Evolutionary conservation across 2,888 invertebrate genomes (phyloP), one percentile per base, ranked within the genome.

Genomic region (Acleris literana): DNA sequence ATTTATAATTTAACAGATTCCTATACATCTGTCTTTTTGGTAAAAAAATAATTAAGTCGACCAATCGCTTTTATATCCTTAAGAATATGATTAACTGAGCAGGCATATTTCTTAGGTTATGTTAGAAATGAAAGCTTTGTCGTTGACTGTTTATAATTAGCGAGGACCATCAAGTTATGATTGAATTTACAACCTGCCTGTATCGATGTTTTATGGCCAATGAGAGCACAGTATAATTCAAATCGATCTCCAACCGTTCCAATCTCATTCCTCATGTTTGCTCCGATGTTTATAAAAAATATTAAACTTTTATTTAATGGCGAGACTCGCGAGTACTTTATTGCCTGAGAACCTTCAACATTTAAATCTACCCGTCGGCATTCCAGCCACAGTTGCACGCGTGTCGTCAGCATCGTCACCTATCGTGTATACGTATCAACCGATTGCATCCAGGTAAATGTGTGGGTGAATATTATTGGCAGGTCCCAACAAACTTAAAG

Each of bases 381-480:
- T 82, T 82, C 80, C 77, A 72, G 77, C 70, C 77, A 76, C 74
- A 75, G 77, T 83, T 77, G 76, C 82, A 75, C 77, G 77, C 81
- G 78, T 82, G 77, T 82, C 79, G 82, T 84, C 82, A 78, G 74
- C 79, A 83, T 84, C 81, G 77, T 82, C 81, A 82, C 80, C 76
- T 82, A 82, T 77, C 72, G 73, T 73, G 72, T 76, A 46, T 17
- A 55, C 20, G 55, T 55, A 55, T 43, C 39, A 55, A 39, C 43
- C 39, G 84, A 87, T 84, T 86, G 82, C 84, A 79, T 79, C 72
- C 82, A 82, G 76, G 80, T 83, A 55, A 22, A 76, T 87, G 91
- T 89, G 90, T 90, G 89, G 84, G 91, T 88, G 88, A 86, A 87
- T 87, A 89, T 39, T 39, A 39, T 90, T 89, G 88, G 87, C 88